These are phyloP conservation scores for Dasysyrphus albostriatus DNA, from an alignment of 2,888 invertebrate species.

Conservation along the genomic window DNA sequence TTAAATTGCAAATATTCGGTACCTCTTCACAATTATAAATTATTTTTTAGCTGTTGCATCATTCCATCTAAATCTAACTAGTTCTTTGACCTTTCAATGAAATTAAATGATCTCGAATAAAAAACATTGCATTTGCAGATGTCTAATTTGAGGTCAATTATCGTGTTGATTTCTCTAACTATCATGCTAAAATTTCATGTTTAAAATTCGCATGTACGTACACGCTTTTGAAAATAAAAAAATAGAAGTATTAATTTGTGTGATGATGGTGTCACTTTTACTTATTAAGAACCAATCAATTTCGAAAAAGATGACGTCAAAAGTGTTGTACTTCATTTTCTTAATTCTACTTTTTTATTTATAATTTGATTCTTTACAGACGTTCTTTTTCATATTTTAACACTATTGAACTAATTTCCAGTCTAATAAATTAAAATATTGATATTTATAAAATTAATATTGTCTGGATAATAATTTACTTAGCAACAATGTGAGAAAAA, in stretches of 20 bases:
- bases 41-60: not conserved
- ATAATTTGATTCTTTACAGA: not conserved
- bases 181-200: slow-evolving; percentile 22
- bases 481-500: not conserved
- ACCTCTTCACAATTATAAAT: not conserved
- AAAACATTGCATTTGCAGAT: not conserved
- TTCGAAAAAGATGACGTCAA: slow-evolving; percentile 5
- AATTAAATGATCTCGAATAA: not conserved
- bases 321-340: not conserved
- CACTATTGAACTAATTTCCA: not conserved
- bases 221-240: not conserved
- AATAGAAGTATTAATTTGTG: not conserved
- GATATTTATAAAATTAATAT: not conserved
- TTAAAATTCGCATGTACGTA: not conserved
- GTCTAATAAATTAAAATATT: not conserved
- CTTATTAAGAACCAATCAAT: slow-evolving; percentile 26
- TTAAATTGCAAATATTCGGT: not conserved
- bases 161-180: slow-evolving; percentile 4
- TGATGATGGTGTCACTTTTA: slow-evolving; percentile 4
- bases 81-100: not conserved
- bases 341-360: not conserved
- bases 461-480: not conserved
- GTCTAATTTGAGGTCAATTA: slow-evolving; percentile 20
- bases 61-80: not conserved
- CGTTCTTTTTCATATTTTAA: not conserved